Evolutionary conservation across 2,797 vertebrate species (phyloP), one percentile per base, ranked within the genome.

Genomic region (Ambastaia sidthimunki): DNA sequence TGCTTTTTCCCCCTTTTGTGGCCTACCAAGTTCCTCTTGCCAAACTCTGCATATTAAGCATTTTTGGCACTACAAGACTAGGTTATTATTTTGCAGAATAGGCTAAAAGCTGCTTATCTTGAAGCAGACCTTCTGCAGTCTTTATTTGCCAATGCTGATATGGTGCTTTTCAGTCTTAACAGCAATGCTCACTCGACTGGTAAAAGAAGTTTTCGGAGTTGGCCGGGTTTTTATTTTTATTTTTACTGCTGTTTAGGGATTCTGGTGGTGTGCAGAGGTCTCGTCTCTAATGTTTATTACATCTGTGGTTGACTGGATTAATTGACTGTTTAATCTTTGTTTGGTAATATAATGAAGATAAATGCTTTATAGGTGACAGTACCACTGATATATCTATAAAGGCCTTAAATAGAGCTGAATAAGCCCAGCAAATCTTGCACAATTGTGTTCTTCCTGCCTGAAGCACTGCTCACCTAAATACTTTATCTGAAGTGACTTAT

Each of bases 61-160:
- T 21, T 88, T 91, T 84, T 89, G 82, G 81, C 84, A 65, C 79
- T 47, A 62, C 83, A 80, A 79, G 67, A 79, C 68, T 79, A 85
- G 86, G 82, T 84, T 85, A 85, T 88, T 82, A 83, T 91, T 91
- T 90, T 91, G 90, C 87, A 87, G 89, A 91, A 84, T 85, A 84
- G 84, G 78, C 82, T 71, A 90, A 90, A 90, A 86, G 87, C 86
- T 89, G 90, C 90, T 90, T 91, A 92, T 92, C 88, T 89, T 86
- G 83, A 89, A 87, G 86, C 89, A 89, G 88, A 47, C 80, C 77
- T 81, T 86, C 82, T 84, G 79, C 79, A 76, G 41, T 82, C 77
- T 85, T 84, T 67, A 65, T 84, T 71, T 86, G 88, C 72, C 77
- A 28, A 41, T 59, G 71, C 78, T 80, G 78, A 80, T 80, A 67